Conservation (phyloP, 1,140 invertebrate species). For the Aradophagus sp. region DNA sequence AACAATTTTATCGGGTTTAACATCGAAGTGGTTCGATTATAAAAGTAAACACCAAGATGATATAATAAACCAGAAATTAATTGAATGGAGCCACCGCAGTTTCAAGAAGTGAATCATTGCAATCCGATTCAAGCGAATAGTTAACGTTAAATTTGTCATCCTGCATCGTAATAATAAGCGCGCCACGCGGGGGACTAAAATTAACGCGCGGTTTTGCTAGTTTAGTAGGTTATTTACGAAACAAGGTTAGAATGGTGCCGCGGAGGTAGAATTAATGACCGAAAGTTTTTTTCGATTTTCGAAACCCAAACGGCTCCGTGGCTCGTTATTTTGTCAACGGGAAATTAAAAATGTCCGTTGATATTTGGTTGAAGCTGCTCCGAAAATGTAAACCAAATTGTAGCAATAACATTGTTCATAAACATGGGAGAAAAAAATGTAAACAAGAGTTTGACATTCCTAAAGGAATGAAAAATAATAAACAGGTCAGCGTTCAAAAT, state of each 20-base stretch:
- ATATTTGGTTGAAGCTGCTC: too few relatives aligned
- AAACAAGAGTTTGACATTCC: too few relatives aligned
- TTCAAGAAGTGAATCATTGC: constrained; percentile 18
- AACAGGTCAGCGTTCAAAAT: too few relatives aligned
- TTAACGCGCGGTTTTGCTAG: constrained; percentile 9
- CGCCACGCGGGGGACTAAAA: constrained; percentile 12
- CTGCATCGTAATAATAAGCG: constrained; percentile 11
- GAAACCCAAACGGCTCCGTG: not conserved
- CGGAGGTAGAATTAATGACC: not conserved
- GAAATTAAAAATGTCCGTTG: not conserved
- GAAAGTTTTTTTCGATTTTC: not conserved
- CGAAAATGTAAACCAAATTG: too few relatives aligned
- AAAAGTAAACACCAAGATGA: too few relatives aligned
- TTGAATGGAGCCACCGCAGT: too few relatives aligned
- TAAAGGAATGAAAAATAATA: too few relatives aligned
- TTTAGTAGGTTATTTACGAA: constrained; percentile 11
- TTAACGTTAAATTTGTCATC: constrained; percentile 35
- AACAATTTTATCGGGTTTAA: too few relatives aligned
- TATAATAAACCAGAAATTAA: too few relatives aligned
- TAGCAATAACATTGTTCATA: too few relatives aligned
- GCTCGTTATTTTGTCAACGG: constrained; percentile 9
- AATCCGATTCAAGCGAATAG: constrained; percentile 3
- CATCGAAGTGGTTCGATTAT: too few relatives aligned
- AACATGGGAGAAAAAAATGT: too few relatives aligned
- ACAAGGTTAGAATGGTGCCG: not conserved